Percentiles rank a stretch among this genome's conserved stretches.
Evolutionary conservation across 1,140 invertebrate species (phyloP).

Genomic region (Brachystomella parvula): DNA sequence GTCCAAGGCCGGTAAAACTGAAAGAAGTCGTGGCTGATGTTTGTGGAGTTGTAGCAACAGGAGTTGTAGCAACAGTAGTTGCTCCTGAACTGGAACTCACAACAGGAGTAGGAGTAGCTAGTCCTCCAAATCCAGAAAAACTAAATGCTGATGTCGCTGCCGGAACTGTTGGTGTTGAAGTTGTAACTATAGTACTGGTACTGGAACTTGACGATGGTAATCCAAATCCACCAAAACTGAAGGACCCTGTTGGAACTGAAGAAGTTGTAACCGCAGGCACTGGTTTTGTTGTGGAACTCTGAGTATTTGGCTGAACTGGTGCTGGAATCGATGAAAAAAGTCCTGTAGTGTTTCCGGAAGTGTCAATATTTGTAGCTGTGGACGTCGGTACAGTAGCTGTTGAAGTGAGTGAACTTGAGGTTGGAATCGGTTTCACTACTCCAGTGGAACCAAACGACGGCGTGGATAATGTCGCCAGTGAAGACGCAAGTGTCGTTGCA

Average conservation of each 20-base stretch:
- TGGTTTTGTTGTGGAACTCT: not conserved
- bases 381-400: not conserved
- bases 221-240: not conserved
- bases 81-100: not conserved
- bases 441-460: not conserved
- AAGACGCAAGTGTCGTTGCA: not conserved
- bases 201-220: not conserved
- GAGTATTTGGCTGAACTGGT: not conserved
- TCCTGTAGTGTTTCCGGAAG: too few relatives aligned
- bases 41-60: not conserved
- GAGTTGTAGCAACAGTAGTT: not conserved
- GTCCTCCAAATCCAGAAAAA: not conserved
- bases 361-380: not conserved
- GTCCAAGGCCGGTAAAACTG: too few relatives aligned
- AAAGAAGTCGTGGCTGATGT: not conserved
- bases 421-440: not conserved
- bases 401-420: not conserved
- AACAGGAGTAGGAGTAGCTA: not conserved
- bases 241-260: not conserved
- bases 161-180: not conserved
- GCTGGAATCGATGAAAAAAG: not conserved
- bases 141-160: not conserved
- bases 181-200: not conserved
- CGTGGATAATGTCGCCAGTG: not conserved
- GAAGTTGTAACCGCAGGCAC: not conserved